Base-by-base conservation (phyloP, 2,113 vertebrate genomes). In the Hippocampus barbouri region DNA sequence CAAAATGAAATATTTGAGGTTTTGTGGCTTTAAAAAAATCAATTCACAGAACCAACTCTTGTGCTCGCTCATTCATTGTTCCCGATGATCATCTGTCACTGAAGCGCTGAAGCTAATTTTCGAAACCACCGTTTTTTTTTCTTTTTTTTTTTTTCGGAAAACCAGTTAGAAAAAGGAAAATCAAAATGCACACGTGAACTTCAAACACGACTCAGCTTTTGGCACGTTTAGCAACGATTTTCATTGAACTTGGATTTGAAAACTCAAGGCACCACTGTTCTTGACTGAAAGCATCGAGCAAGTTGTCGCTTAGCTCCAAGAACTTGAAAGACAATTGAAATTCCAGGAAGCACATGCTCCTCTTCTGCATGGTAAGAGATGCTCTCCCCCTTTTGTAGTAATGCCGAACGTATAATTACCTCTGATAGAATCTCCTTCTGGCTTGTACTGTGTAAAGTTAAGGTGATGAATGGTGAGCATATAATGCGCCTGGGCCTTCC, bases 361-460 rank as follows among this genome's bases (percentile, higher is more conserved):
- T 23, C 21, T 65, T 45, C 61, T 4, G 10, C 15, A n/a, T 43
- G 11, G 11, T 43, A 43, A 7, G 0, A 56, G 60, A 51, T 27
- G 15, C 4, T 11, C 2, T 59, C 38, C 34, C 34, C 40, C 23
- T 38, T 72, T 71, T 47, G 78, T 53, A 74, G 71, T 41, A 70
- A 56, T 68, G 73, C 79, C 78, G 72, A 72, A 83, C 68, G 71
- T 70, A 51, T 88, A 88, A 90, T 90, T 83, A 81, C 61, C 30
- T 23, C 75, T 68, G 79, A 87, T 83, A 73, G 65, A 85, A 86
- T 90, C 86, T 87, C 81, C 81, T 86, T 86, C 74, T 79, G 81
- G 73, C 80, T 83, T 75, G 72, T 89, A 84, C 86, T 89, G 86
- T 82, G 76, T 68, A 83, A 85, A 80, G 84, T 86, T 86, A 82